Percentiles rank a stretch among this genome's conserved stretches.
phyloP scores from a whole-genome alignment of 2,888 invertebrate species.

The Sarcophaga caerulescens region DNA sequence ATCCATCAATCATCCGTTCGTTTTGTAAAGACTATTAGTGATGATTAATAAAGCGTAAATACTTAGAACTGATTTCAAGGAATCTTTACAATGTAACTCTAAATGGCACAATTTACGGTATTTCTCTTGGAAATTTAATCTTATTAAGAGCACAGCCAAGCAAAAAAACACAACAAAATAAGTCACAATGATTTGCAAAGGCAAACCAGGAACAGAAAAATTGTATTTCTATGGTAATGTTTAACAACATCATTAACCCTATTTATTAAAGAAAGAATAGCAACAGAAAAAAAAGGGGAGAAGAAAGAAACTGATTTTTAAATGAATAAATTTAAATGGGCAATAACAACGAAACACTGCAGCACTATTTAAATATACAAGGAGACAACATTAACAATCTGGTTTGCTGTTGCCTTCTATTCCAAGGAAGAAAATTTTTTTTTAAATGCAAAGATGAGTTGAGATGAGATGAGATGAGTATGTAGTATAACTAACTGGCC shows the following conservation, averaged over 20 bases:
- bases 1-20: slow-evolving; percentile 36
- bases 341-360: no score
- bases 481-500: slow-evolving; percentile 24
- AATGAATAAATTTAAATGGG: slow-evolving; percentile 45
- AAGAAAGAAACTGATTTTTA: not conserved
- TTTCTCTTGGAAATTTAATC: slow-evolving; percentile 59
- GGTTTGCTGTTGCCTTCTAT: slow-evolving; percentile 24
- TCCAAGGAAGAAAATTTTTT: slow-evolving; percentile 21
- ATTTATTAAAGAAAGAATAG: slow-evolving; percentile 34
- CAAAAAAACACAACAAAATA: slow-evolving; percentile 20
- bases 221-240: slow-evolving; percentile 28
- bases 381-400: slow-evolving; percentile 52
- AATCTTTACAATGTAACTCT: slow-evolving; percentile 22
- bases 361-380: not conserved
- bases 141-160: slow-evolving; percentile 33
- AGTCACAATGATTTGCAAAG: slow-evolving; percentile 23
- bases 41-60: slow-evolving; percentile 64
- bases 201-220: slow-evolving; percentile 5
- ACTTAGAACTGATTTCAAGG: slow-evolving; percentile 48
- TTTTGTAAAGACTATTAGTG: slow-evolving; percentile 50
- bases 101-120: slow-evolving; percentile 8
- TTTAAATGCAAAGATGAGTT: slow-evolving; percentile 12
- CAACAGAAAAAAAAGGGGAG: not conserved
- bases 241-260: slow-evolving; percentile 62
- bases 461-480: not conserved